Conservation (phyloP, 1,140 invertebrate genomes). For the Drosophila fuyamai region DNA sequence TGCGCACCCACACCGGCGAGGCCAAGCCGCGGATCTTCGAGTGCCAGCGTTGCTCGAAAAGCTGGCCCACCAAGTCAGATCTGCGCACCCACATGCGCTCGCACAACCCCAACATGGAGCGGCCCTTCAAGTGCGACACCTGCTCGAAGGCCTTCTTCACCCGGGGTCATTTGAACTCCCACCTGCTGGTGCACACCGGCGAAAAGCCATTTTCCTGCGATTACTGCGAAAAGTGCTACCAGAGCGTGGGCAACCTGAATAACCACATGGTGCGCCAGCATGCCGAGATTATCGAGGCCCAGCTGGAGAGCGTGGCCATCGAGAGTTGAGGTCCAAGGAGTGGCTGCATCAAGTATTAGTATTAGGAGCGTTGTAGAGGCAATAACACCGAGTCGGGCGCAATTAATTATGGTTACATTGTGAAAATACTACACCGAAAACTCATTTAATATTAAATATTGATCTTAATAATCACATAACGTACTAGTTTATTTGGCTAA, state of each 20-base stretch:
- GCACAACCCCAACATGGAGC: conserved; percentile 69
- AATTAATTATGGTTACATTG: too few relatives aligned
- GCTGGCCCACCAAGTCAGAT: conserved; percentile 74
- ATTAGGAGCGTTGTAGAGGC: conserved; percentile 38
- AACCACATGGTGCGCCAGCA: conserved; percentile 73
- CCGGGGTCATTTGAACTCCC: conserved; percentile 70
- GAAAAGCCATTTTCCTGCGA: conserved; percentile 72
- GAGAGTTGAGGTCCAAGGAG: conserved; percentile 28
- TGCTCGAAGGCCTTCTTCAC: conserved; percentile 78
- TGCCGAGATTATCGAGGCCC: conserved; percentile 49
- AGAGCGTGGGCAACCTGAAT: conserved; percentile 78
- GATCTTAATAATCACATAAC: background rate
- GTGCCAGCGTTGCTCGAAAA: conserved; percentile 63
- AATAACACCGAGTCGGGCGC: conserved; percentile 7
- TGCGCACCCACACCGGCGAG: conserved; percentile 84
- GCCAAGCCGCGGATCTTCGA: conserved; percentile 68
- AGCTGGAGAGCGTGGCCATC: conserved; percentile 41
- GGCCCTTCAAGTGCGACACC: conserved; percentile 74
- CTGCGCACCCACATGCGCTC: conserved; percentile 78
- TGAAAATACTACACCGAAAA: background rate
- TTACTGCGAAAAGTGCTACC: conserved; percentile 68
- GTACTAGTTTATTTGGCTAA: too few relatives aligned
- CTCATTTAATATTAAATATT: background rate
- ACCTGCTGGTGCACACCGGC: conserved; percentile 74
- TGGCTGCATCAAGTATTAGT: conserved; percentile 52